Base-by-base conservation (phyloP, 2,113 vertebrate species). In the Oreochromis niloticus region DNA sequence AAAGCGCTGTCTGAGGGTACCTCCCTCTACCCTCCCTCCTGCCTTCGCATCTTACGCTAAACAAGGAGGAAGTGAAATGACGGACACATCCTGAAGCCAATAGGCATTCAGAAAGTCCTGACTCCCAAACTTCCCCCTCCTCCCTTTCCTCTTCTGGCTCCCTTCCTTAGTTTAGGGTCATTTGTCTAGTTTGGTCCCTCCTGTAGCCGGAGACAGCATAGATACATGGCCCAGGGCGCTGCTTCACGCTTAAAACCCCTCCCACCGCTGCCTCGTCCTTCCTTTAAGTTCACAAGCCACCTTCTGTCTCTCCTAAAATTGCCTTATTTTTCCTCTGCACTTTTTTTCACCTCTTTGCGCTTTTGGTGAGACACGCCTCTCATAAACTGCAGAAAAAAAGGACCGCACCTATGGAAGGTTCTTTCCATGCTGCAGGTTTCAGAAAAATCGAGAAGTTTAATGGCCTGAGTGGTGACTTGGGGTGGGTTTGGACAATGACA, bases 41-140 rank as follows among this genome's bases (percentile, higher is more conserved):
- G 88, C 85, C 84, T 87, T 84, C 81, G 85, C 90, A 63, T 92
- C 85, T 93, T 52, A 63, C 71, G 85, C 86, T 81, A 75, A 85
- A 83, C 48, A 78, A 94, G 88, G 78, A 96, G 96, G 96, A 97
- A 97, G 93, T 97, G 80, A 50, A 48, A 75, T 92, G 94, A 97
- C 27, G 92, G 96, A 93, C 95, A 87, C 66, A 2, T n/a, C 50
- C 59, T 32, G 52, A 13, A 73, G 85, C 96, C 96, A 96, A 96
- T 94, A 52, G 73, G 17, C 9, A 48, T 7, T 54, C 81, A 83
- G 11, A 61, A 81, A 87, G 73, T 66, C 80, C 86, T 24, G 39
- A 9, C 91, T 90, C 81, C 88, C 66, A 85, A 43, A 32, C 78
- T n/a, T 71, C 52, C 79, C 61, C 88, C 91, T 85, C 90, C 88